Conservation (phyloP, 2,113 vertebrate genomes). For the Tragelaphus strepsiceros region DNA sequence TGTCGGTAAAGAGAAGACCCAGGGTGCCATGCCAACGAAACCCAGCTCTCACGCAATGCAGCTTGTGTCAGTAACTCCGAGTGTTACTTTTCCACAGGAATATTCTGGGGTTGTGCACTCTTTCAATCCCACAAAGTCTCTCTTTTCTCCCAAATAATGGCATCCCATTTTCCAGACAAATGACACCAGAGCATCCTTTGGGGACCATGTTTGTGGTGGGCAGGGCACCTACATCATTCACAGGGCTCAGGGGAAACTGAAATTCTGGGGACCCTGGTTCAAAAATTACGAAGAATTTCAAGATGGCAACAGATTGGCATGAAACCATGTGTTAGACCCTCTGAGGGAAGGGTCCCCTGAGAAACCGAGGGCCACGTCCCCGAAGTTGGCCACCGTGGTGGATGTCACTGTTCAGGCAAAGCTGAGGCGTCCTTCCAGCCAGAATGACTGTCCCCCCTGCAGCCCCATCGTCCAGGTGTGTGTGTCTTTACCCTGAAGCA, state of each 20-base stretch:
- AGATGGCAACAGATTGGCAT: background rate
- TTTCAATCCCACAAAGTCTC: background rate
- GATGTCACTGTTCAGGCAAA: rapidly evolving
- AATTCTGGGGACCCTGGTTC: background rate
- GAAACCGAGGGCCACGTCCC: rapidly evolving
- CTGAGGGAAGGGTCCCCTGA: no score
- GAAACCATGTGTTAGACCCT: background rate
- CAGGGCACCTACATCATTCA: background rate
- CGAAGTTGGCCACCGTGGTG: rapidly evolving
- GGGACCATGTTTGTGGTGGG: no score
- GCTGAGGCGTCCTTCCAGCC: rapidly evolving
- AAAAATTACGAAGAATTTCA: background rate
- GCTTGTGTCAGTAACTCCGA: no score
- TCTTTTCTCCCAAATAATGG: background rate
- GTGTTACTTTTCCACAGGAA: background rate
- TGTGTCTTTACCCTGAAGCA: background rate
- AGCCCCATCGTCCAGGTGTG: rapidly evolving
- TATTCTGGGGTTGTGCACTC: background rate
- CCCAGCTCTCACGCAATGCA: rapidly evolving
- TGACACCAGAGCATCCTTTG: no score
- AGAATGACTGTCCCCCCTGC: rapidly evolving
- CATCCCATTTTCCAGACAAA: background rate
- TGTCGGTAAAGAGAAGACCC: background rate
- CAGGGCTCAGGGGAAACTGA: background rate
- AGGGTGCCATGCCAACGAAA: rapidly evolving